Evolutionary conservation across 2,888 invertebrate genomes (phyloP).

Genomic region (Brenthis ino): DNA sequence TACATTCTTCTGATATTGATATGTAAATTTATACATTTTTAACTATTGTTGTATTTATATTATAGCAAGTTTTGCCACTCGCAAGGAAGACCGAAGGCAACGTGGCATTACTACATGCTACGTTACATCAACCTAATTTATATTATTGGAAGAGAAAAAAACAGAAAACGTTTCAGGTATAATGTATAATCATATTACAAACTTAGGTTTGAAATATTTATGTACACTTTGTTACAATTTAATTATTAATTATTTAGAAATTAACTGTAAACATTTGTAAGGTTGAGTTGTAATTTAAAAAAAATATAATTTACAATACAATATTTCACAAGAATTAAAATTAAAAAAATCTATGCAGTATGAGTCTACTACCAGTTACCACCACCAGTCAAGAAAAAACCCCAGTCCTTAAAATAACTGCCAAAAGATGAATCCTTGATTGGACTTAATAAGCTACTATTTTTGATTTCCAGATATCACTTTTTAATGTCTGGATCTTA

Average conservation of each 20-base stretch:
- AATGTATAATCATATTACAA: too few species aligned
- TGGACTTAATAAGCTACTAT: too few species aligned
- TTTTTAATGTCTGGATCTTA: neutral
- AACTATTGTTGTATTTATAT: constrained; percentile 2
- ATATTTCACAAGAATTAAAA: too few species aligned
- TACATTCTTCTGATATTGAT: neutral
- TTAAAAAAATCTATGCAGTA: too few species aligned
- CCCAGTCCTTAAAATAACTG: too few species aligned
- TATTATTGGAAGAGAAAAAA: constrained; percentile 63
- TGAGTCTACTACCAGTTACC: too few species aligned
- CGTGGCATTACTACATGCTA: constrained; percentile 57
- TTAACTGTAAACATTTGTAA: neutral
- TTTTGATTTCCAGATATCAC: too few species aligned
- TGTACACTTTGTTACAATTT: neutral
- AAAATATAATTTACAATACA: too few species aligned
- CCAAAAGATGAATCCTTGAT: too few species aligned
- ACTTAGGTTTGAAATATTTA: too few species aligned
- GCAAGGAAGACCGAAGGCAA: constrained; percentile 41
- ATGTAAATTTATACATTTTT: neutral
- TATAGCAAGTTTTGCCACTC: constrained; percentile 32
- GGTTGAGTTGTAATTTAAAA: too few species aligned
- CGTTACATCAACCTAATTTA: constrained; percentile 67
- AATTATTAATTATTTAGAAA: neutral
- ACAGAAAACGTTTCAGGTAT: constrained; percentile 60
- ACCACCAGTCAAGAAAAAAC: too few species aligned